Evolutionary conservation across 1,140 invertebrate species (phyloP), one percentile per base, ranked within the genome.

Genomic region (Drosophila parabipectinata): DNA sequence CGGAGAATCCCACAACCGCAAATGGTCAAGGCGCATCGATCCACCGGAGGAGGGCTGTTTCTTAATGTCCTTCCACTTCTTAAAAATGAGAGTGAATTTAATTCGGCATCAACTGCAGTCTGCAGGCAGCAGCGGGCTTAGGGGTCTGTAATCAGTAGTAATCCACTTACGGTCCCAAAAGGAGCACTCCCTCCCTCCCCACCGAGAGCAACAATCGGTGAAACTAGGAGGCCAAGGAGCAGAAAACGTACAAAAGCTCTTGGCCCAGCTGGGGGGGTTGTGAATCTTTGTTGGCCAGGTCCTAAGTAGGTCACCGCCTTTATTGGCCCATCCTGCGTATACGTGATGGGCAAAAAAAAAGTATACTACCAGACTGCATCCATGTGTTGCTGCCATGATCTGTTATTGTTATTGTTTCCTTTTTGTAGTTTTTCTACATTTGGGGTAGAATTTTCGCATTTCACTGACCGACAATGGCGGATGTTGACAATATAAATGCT

Each of bases 1-100:
- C 60, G 30, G 32, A 57, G 5, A 57, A 39, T 39, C 41, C 51
- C 34, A 48, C 32, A 59, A 39, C 72, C 60, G 37, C 61, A 75
- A 75, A 67, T 75, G 72, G 72, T 75, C 72, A 75, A 75, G 72
- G 72, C 72, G 30, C 72, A 75, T 75, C 72, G 72, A 75, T 75
- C 62, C 34, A 55, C 7, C 4, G 32, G 12, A 8, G 18, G n/a
- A 30, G 26, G 10, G 24, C 44, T 6, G 18, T 14, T 8, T 4
- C 5, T 15, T 30, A 59, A 5, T 54, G 34, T 51, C 66, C 59
- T 69, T 66, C 60, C 26, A 12, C 9, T 30, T 7, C 5, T 44
- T 44, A 15, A 44, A 44, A 30, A 15, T 32, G 30, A 28, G 30
- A 64, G 53, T 48, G 48, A 66, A 73, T 30, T 45, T 47, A 62